phyloP scores from a whole-genome alignment of 1,140 invertebrate genomes.

The Rhyzopertha dominica region DNA sequence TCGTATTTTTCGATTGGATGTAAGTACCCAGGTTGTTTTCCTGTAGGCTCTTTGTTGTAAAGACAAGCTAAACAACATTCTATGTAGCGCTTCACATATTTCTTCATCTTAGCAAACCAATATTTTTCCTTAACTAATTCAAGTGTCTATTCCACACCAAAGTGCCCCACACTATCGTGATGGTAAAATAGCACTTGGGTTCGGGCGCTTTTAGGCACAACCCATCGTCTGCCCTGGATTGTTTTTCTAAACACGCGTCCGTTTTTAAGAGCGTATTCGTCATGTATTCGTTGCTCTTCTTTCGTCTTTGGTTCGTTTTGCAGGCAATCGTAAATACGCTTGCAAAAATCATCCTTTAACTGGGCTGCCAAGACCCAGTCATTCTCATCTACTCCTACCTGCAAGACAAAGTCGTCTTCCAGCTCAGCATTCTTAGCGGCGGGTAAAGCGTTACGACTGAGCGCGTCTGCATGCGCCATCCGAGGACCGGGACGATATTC shows the following conservation, averaged over 20 bases:
- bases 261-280: not conserved
- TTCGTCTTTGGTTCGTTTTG: not conserved
- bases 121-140: not conserved
- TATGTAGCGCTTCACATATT: slow-evolving; percentile 8
- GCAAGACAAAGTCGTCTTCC: slow-evolving; percentile 10
- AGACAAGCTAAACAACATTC: slow-evolving; percentile 3
- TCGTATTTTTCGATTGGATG: slow-evolving; percentile 16
- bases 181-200: not conserved
- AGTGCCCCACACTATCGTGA: slow-evolving; percentile 1
- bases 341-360: not conserved
- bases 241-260: slow-evolving; percentile 1
- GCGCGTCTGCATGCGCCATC: not conserved
- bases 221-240: not conserved
- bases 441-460: slow-evolving; percentile 17
- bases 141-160: not conserved
- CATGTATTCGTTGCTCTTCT: slow-evolving; percentile 1
- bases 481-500: not conserved
- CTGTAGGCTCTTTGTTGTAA: slow-evolving; percentile 9
- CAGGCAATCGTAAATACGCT: not conserved
- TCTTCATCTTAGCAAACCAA: not conserved
- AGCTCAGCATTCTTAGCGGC: not conserved
- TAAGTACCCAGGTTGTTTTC: slow-evolving; percentile 7
- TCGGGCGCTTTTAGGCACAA: slow-evolving; percentile 3
- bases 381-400: slow-evolving; percentile 24
- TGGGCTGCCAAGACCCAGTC: slow-evolving; percentile 3